Evolutionary conservation across 2,797 vertebrate species (phyloP).

Genomic region (Gymnopithys bicolor): DNA sequence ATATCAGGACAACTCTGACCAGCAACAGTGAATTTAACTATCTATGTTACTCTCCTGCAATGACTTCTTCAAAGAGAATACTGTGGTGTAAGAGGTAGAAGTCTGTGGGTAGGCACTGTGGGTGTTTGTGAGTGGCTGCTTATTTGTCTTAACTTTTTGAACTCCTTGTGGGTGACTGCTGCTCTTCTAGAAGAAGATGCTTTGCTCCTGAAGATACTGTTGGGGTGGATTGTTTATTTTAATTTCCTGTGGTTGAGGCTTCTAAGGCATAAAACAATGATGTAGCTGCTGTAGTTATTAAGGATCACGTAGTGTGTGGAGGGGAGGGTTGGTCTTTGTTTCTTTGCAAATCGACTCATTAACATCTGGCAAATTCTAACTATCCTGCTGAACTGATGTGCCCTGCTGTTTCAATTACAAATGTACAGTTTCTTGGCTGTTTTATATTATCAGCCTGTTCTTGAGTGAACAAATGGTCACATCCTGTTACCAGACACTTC

Average conservation of each 20-base stretch:
- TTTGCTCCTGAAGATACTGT: background rate
- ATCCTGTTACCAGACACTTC: background rate
- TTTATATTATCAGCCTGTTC: background rate
- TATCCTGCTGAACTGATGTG: background rate
- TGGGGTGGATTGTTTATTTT: background rate
- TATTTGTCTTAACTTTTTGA: background rate
- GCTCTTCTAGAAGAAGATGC: fast-evolving
- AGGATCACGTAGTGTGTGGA: background rate
- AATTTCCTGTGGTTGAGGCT: background rate
- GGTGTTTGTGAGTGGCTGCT: background rate
- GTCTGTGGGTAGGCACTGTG: background rate
- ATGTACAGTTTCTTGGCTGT: background rate
- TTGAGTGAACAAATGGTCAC: background rate
- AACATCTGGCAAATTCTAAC: background rate
- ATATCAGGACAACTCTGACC: background rate
- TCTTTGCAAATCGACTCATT: background rate
- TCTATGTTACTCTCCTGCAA: background rate
- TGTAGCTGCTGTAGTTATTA: background rate
- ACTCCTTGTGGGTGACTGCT: background rate
- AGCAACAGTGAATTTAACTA: background rate
- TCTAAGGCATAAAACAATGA: background rate
- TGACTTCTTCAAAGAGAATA: background rate
- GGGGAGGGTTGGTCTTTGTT: background rate
- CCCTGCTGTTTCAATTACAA: background rate
- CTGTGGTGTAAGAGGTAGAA: background rate